phyloP scores from a whole-genome alignment of 1,140 invertebrate species.

The Plectrocnemia conspersa region DNA sequence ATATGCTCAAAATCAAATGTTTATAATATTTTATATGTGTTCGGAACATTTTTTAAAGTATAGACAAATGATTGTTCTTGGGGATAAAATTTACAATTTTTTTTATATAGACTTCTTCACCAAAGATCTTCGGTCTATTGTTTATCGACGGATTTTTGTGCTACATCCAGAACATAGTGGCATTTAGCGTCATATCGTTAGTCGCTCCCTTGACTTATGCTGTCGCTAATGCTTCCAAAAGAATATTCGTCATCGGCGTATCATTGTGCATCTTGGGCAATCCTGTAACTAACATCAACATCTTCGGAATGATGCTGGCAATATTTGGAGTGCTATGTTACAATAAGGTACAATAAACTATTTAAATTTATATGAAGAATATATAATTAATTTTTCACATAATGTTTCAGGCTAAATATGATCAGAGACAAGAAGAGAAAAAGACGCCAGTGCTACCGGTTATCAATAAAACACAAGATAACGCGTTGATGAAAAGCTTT shows the following conservation, averaged over 20 bases:
- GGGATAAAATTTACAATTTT: conserved; percentile 3
- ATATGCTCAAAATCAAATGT: conserved; percentile 8
- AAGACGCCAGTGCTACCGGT: conserved; percentile 51
- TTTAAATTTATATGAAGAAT: conserved; percentile 1
- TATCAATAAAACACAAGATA: conserved; percentile 24
- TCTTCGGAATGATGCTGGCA: conserved; percentile 87
- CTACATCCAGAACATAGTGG: conserved; percentile 92
- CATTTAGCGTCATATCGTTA: conserved; percentile 85
- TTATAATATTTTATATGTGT: conserved; percentile 9
- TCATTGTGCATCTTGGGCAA: conserved; percentile 87
- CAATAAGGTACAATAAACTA: conserved; percentile 60
- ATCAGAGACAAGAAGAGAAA: conserved; percentile 57
- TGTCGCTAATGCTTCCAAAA: conserved; percentile 92
- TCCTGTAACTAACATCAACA: conserved; percentile 83
- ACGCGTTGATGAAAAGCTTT: conserved; percentile 31
- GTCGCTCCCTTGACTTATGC: conserved; percentile 92
- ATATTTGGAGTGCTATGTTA: conserved; percentile 87
- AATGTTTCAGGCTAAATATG: conserved; percentile 65
- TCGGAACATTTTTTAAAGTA: conserved; percentile 15
- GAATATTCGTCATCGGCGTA: conserved; percentile 87
- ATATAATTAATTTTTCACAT: conserved; percentile 2
- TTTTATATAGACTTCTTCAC: conserved; percentile 46
- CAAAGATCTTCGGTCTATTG: conserved; percentile 59
- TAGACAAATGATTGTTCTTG: conserved; percentile 3
- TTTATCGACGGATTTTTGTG: conserved; percentile 82